A percentile compares a stretch with the other conserved stretches of the same genome.
Conservation (phyloP, 2,888 invertebrate species). For the Scrobipalpa atriplicella region DNA sequence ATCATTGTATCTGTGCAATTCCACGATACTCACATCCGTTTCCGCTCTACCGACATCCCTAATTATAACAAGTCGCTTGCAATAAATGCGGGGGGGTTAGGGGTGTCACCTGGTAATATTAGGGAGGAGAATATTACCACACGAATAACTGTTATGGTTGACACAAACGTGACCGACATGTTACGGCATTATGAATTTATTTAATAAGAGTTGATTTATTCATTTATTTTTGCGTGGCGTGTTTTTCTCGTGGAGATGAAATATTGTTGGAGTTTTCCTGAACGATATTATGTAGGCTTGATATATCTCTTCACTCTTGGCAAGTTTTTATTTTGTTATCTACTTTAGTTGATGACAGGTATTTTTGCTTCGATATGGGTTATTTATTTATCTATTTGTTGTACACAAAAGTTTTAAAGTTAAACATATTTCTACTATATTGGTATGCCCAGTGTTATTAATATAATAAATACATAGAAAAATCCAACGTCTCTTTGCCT, state of each 20-base stretch:
- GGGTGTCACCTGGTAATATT: conserved; percentile 78
- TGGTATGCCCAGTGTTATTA: too few species aligned
- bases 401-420: too few species aligned
- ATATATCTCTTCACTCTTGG: too few species aligned
- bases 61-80: conserved; percentile 62
- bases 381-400: too few species aligned
- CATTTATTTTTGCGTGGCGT: conserved; percentile 23
- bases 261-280: neutral
- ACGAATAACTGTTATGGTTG: conserved; percentile 65
- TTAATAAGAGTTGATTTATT: conserved; percentile 29
- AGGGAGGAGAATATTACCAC: conserved; percentile 59
- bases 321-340: too few species aligned
- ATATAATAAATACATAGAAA: too few species aligned
- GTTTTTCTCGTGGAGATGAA: conserved; percentile 1
- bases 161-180: conserved; percentile 53
- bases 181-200: conserved; percentile 48
- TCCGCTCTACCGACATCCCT: neutral
- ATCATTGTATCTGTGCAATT: neutral
- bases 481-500: too few species aligned
- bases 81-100: conserved; percentile 63
- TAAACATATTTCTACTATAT: too few species aligned
- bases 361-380: too few species aligned
- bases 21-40: neutral
- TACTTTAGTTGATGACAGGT: too few species aligned
- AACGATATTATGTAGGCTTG: neutral